Percentiles rank a stretch among this genome's conserved stretches.
These are phyloP conservation scores for Polyodon spathula DNA, from an alignment of 2,113 vertebrate genomes.

Conservation along the genomic window DNA sequence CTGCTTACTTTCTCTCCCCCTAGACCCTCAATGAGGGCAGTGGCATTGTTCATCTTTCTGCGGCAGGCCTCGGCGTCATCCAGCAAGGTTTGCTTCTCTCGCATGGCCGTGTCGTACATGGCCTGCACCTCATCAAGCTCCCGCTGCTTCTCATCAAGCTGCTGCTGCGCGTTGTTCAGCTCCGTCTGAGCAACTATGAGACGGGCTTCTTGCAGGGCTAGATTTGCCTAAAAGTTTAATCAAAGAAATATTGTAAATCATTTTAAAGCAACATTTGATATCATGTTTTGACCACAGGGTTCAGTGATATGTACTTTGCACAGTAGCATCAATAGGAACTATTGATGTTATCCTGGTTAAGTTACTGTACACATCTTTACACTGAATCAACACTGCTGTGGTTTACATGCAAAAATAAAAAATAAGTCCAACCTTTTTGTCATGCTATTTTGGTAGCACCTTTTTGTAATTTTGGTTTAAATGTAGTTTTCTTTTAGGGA, in stretches of 20 bases:
- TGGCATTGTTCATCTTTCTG: slow-evolving; percentile 66
- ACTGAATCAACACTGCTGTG: too few relatives aligned
- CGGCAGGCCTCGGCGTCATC: slow-evolving; percentile 64
- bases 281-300: too few relatives aligned
- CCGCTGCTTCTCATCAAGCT: slow-evolving; percentile 63
- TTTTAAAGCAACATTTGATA: too few relatives aligned
- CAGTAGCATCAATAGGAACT: too few relatives aligned
- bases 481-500: too few relatives aligned
- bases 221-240: slow-evolving; percentile 53
- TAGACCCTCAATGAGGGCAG: slow-evolving; percentile 64
- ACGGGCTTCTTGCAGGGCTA: slow-evolving; percentile 63
- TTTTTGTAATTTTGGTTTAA: too few relatives aligned
- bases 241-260: slow-evolving; percentile 18
- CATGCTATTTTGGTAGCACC: too few relatives aligned
- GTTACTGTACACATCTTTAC: too few relatives aligned
- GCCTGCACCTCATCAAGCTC: slow-evolving; percentile 66
- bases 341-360: too few relatives aligned
- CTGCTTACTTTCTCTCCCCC: slow-evolving; percentile 68
- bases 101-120: slow-evolving; percentile 63
- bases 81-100: slow-evolving; percentile 62
- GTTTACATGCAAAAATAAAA: too few relatives aligned
- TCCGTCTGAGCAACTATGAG: slow-evolving; percentile 58
- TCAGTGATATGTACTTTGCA: too few relatives aligned
- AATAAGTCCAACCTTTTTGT: too few relatives aligned
- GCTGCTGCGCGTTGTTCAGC: slow-evolving; percentile 56